A percentile compares a stretch with the other conserved stretches of the same genome.
These are phyloP conservation scores for Anser cygnoides DNA, from an alignment of 2,113 vertebrate species.

Conservation along the genomic window DNA sequence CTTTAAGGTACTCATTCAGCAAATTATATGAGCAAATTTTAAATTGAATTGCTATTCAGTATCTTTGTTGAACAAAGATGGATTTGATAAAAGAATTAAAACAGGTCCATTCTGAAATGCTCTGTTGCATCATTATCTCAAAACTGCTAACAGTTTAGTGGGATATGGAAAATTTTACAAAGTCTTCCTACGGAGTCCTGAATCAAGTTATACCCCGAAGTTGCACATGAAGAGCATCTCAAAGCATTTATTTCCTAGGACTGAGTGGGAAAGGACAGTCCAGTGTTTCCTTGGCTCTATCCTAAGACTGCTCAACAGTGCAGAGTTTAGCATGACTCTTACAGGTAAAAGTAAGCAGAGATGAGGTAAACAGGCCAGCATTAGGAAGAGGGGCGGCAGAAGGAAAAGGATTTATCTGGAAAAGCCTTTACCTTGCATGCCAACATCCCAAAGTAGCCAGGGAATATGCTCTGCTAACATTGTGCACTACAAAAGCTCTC, in stretches of 20 bases:
- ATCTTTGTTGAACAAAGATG: not conserved
- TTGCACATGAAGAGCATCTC: not conserved
- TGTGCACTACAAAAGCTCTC: not conserved
- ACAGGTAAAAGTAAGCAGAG: not conserved
- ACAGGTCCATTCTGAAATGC: not conserved
- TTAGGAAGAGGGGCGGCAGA: not conserved
- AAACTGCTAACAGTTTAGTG: not conserved
- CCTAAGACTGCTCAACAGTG: not conserved
- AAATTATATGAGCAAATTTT: not conserved
- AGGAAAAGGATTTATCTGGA: not conserved
- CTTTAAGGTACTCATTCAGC: not conserved
- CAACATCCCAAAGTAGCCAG: not conserved
- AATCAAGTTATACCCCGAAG: not conserved
- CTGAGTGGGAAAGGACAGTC: not conserved
- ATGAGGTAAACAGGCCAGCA: not conserved
- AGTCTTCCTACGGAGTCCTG: not conserved
- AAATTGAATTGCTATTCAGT: not conserved
- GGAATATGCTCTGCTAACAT: not conserved
- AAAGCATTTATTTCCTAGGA: not conserved
- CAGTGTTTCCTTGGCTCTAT: not conserved
- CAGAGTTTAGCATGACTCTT: not conserved
- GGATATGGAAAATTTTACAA: not conserved
- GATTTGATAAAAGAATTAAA: not conserved
- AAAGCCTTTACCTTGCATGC: not conserved
- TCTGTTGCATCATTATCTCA: not conserved